phyloP scores from a whole-genome alignment of 2,888 invertebrate species.

The Anthrax anthrax region DNA sequence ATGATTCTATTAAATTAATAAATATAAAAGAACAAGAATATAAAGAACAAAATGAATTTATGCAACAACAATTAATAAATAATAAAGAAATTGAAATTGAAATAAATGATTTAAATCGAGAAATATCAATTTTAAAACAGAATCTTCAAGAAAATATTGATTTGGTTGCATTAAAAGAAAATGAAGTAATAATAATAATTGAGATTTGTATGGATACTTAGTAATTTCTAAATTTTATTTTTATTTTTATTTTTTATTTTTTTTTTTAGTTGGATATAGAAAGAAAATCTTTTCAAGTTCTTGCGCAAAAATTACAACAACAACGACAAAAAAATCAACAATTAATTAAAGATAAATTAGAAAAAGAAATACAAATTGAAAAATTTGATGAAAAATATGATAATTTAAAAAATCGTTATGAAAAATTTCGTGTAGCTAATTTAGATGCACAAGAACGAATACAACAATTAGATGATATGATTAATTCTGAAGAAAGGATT shows the following conservation, averaged over 20 bases:
- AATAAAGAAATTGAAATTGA: conserved; percentile 37
- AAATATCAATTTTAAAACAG: conserved; percentile 30
- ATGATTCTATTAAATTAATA: conserved; percentile 19
- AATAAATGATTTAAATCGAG: conserved; percentile 31
- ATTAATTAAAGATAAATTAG: conserved; percentile 15
- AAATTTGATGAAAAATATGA: conserved; percentile 14
- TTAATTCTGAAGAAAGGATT: conserved; percentile 23
- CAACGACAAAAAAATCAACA: conserved; percentile 27
- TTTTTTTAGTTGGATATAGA: conserved; percentile 19
- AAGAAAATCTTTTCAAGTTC: conserved; percentile 27
- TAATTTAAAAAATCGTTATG: conserved; percentile 19
- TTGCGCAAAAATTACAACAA: conserved; percentile 22
- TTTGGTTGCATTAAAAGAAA: conserved; percentile 26
- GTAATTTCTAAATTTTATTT: not conserved
- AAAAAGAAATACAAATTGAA: conserved; percentile 17
- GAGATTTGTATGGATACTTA: not conserved
- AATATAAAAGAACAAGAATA: conserved; percentile 30
- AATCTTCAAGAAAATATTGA: conserved; percentile 25
- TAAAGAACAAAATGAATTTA: conserved; percentile 36
- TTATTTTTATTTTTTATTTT: not conserved
- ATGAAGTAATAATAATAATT: conserved; percentile 26
- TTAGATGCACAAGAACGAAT: conserved; percentile 27
- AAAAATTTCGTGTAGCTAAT: conserved; percentile 21
- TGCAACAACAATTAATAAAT: conserved; percentile 37
- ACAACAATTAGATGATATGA: conserved; percentile 28